Evolutionary conservation across 2,113 vertebrate genomes (phyloP).

Genomic region (Vidua macroura): DNA sequence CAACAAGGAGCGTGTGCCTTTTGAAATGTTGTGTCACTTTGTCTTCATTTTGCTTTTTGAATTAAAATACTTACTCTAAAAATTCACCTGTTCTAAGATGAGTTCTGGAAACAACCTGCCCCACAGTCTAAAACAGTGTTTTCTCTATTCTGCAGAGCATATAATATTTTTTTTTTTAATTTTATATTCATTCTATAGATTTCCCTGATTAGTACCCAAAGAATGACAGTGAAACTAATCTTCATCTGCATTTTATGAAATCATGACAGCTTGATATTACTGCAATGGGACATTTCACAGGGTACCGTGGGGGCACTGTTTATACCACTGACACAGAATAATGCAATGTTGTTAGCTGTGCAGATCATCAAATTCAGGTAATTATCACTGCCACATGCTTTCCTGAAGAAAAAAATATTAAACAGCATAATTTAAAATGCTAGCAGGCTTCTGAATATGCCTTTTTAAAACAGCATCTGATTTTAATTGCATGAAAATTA

Average conservation of each 20-base stretch:
- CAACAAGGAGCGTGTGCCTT: background rate
- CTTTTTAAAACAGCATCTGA: background rate
- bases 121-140: background rate
- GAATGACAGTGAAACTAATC: background rate
- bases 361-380: background rate
- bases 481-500: background rate
- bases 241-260: background rate
- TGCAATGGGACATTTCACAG: background rate
- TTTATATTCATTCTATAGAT: background rate
- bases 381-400: background rate
- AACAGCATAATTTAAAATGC: background rate
- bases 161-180: accelerated
- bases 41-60: background rate
- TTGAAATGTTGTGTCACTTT: background rate
- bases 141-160: background rate
- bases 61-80: background rate
- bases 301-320: background rate
- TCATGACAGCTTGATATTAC: background rate
- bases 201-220: background rate
- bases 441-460: background rate
- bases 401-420: conserved; percentile 13
- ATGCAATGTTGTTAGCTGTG: background rate
- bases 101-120: background rate
- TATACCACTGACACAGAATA: background rate
- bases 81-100: background rate